phyloP scores from a whole-genome alignment of 2,888 invertebrate species.

The Seira sanloemensis region DNA sequence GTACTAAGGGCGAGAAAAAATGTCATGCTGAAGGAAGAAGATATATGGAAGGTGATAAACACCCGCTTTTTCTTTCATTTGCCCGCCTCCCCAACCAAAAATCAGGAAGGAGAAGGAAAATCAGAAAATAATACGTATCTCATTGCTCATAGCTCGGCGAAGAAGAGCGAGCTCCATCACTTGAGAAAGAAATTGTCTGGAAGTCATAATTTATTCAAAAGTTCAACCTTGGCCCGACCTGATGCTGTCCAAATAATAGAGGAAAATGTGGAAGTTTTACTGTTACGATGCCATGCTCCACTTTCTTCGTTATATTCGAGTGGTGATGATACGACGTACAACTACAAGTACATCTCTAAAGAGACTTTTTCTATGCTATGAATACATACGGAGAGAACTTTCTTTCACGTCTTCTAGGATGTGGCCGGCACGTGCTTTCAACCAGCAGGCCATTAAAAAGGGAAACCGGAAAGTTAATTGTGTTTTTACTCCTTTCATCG shows the following conservation, averaged over 20 bases:
- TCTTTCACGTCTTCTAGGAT: no score
- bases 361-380: no score
- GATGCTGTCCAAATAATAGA: background rate
- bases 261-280: background rate
- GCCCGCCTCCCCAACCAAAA: background rate
- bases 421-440: no score
- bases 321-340: background rate
- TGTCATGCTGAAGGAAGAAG: background rate
- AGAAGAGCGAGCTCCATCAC: background rate
- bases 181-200: background rate
- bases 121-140: background rate
- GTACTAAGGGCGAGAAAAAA: background rate
- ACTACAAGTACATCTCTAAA: background rate
- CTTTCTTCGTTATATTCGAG: no score
- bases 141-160: background rate
- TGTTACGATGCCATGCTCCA: background rate
- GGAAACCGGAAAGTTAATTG: no score
- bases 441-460: no score
- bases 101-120: background rate
- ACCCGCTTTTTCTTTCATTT: background rate
- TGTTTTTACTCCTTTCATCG: no score
- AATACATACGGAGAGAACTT: no score
- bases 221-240: slow-evolving; percentile 18
- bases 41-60: background rate
- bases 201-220: slow-evolving; percentile 32